phyloP scores from a whole-genome alignment of 2,888 invertebrate species.

The Lathronympha strigana region DNA sequence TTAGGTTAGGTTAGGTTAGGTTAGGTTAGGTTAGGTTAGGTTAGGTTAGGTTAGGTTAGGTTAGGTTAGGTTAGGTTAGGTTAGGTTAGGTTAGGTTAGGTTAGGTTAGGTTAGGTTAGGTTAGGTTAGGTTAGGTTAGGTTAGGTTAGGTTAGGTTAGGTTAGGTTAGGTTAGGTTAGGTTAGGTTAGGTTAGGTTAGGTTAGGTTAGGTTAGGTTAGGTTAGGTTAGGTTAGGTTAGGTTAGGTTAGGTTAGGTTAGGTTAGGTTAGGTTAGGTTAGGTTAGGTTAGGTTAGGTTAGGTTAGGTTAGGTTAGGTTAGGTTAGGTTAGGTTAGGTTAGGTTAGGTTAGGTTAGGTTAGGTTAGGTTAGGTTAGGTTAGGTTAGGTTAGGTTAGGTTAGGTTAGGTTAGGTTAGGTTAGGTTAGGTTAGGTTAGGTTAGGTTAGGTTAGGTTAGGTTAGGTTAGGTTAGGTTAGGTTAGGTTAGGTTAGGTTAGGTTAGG shows the following conservation, averaged over 20 bases:
- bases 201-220: conserved; percentile 19
- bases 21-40: conserved; percentile 19
- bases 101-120: conserved; percentile 18
- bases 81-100: conserved; percentile 17
- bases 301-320: conserved; percentile 19
- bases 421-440: conserved; percentile 19
- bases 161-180: conserved; percentile 19
- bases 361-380: conserved; percentile 18
- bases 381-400: conserved; percentile 19
- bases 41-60: conserved; percentile 19
- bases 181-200: conserved; percentile 19
- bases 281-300: conserved; percentile 15
- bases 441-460: conserved; percentile 19
- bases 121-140: conserved; percentile 19
- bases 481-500: conserved; percentile 13
- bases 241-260: conserved; percentile 19
- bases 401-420: conserved; percentile 19
- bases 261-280: conserved; percentile 19
- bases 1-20: conserved; percentile 19
- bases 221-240: conserved; percentile 19
- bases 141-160: conserved; percentile 19
- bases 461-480: conserved; percentile 18
- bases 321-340: conserved; percentile 19
- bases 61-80: conserved; percentile 19
- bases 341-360: conserved; percentile 19